Percentiles rank a stretch among this genome's conserved stretches.
Conservation (phyloP, 2,888 invertebrate species). For the Caenorhabditis zanzibari region DNA sequence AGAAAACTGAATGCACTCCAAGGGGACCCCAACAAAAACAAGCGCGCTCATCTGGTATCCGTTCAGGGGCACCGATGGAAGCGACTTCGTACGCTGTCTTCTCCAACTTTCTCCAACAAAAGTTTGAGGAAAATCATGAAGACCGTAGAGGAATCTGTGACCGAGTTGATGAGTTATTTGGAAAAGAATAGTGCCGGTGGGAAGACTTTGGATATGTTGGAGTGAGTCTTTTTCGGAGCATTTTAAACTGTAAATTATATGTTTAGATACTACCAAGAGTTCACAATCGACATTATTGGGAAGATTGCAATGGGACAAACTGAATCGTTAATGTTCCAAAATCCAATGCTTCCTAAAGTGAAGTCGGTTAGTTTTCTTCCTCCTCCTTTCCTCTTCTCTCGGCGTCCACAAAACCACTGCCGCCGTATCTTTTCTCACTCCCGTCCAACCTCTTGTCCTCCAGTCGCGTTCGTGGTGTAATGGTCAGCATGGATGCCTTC, state of each 20-base stretch:
- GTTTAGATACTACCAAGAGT: slow-evolving; percentile 71
- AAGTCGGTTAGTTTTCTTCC: slow-evolving; percentile 8
- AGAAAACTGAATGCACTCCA: slow-evolving; percentile 83
- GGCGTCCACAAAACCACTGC: neutral
- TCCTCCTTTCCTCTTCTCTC: neutral
- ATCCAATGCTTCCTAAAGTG: slow-evolving; percentile 34
- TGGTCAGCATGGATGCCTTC: slow-evolving; percentile 77
- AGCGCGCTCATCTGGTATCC: slow-evolving; percentile 79
- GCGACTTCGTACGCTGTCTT: slow-evolving; percentile 85
- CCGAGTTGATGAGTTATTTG: slow-evolving; percentile 40
- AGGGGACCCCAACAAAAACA: slow-evolving; percentile 70
- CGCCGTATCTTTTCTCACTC: too few relatives aligned
- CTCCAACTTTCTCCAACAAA: slow-evolving; percentile 85
- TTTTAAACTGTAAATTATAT: too few relatives aligned
- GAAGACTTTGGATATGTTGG: slow-evolving; percentile 16
- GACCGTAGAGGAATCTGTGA: slow-evolving; percentile 32
- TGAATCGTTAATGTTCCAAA: slow-evolving; percentile 45
- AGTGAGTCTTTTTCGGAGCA: neutral
- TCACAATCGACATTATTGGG: slow-evolving; percentile 73
- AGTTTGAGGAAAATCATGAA: slow-evolving; percentile 84
- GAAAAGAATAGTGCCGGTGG: slow-evolving; percentile 34
- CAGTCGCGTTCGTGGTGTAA: slow-evolving; percentile 73
- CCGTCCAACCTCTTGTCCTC: too few relatives aligned
- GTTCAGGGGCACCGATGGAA: slow-evolving; percentile 85
- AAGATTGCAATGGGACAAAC: slow-evolving; percentile 73